Conservation (phyloP, 2,113 vertebrate genomes). For the Microtus richardsoni region DNA sequence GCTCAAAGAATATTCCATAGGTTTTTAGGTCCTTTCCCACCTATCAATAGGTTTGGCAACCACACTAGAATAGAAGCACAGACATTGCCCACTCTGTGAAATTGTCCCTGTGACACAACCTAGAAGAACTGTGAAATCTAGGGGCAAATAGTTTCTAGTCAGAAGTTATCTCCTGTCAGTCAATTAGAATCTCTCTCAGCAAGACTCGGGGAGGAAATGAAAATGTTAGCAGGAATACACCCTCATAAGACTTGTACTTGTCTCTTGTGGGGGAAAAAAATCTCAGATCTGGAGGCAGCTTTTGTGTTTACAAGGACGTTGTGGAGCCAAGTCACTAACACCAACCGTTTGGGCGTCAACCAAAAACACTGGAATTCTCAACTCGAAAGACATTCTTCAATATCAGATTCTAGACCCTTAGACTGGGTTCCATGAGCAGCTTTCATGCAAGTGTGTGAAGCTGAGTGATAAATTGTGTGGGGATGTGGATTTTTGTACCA, state of each 20-base stretch:
- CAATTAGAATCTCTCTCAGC: not conserved
- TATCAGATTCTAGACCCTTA: not conserved
- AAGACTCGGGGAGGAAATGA: not conserved
- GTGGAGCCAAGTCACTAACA: not conserved
- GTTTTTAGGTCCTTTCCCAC: not conserved
- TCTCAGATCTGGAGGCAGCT: not conserved
- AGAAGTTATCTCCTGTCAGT: not conserved
- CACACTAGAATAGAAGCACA: not conserved
- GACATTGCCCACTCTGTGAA: not conserved
- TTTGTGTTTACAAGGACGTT: not conserved
- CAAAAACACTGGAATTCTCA: not conserved
- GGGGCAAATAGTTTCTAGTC: not conserved
- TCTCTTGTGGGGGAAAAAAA: not conserved
- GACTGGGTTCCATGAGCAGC: not conserved
- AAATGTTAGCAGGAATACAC: constrained; percentile 13
- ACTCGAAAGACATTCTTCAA: not conserved
- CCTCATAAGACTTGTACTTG: not conserved
- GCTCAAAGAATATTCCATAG: not conserved
- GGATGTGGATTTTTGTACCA: not conserved
- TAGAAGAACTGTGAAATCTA: not conserved
- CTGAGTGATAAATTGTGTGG: not conserved
- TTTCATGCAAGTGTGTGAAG: not conserved
- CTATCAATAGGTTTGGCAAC: not conserved
- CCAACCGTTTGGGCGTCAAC: not conserved
- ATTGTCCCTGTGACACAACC: not conserved